These are phyloP conservation scores for Serilophus lunatus DNA, from an alignment of 2,113 vertebrate genomes.

Conservation along the genomic window DNA sequence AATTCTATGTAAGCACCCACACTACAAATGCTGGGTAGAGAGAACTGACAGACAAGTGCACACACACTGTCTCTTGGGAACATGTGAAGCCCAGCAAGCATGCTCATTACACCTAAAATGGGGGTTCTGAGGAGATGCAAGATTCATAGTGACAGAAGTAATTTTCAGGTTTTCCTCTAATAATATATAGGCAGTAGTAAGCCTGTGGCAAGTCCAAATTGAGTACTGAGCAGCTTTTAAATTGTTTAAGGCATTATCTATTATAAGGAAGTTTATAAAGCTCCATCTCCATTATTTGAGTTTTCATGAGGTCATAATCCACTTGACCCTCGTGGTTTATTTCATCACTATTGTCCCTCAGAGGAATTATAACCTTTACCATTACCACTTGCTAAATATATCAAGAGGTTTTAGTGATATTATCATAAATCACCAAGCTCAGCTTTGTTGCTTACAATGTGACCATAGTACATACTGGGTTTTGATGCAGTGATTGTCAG, in stretches of 20 bases:
- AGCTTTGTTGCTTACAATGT: constrained; percentile 4
- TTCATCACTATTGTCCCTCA: constrained; percentile 56
- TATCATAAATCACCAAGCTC: constrained; percentile 46
- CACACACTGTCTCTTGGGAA: background rate
- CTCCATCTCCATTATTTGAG: constrained; percentile 52
- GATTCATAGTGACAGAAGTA: background rate
- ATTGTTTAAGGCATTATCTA: constrained; percentile 50
- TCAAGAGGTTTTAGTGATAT: constrained; percentile 50
- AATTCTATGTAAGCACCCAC: background rate
- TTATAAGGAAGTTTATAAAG: constrained; percentile 61
- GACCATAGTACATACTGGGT: background rate
- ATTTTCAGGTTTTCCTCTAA: background rate
- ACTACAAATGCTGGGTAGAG: background rate
- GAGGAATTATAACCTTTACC: constrained; percentile 64
- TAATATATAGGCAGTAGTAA: background rate
- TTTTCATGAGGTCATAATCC: constrained; percentile 62
- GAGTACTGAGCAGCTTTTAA: constrained; percentile 35
- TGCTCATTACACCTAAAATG: background rate
- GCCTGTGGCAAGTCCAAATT: constrained; percentile 28
- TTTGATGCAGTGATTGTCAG: background rate
- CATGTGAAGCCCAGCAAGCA: background rate
- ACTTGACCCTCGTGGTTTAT: constrained; percentile 60
- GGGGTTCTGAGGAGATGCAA: background rate
- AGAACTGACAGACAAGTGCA: background rate
- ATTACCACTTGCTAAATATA: constrained; percentile 56